phyloP scores from a whole-genome alignment of 2,113 vertebrate genomes.

The Porphyrio hochstetteri region DNA sequence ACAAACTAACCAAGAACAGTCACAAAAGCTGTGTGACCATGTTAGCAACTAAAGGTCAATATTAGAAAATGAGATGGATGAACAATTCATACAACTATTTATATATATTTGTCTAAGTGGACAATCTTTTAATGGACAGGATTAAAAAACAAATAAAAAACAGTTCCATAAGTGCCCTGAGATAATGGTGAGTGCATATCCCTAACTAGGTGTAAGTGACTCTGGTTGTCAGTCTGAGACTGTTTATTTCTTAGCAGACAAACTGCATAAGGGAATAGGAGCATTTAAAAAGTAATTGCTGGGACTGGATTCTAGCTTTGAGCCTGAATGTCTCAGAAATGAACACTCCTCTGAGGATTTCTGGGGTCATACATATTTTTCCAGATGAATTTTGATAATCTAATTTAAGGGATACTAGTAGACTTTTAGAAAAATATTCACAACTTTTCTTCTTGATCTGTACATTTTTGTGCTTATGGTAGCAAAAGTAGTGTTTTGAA shows the following conservation, averaged over 20 bases:
- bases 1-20: conserved; percentile 1
- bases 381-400: not conserved
- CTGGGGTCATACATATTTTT: not conserved
- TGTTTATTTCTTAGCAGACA: not conserved
- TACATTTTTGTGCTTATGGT: not conserved
- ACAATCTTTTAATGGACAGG: not conserved
- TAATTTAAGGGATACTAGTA: not conserved
- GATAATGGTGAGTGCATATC: not conserved
- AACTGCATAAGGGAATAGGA: not conserved
- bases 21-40: not conserved
- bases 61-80: not conserved
- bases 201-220: not conserved
- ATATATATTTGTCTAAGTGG: not conserved
- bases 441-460: not conserved
- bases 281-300: not conserved
- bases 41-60: not conserved
- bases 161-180: not conserved
- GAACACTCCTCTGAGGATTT: not conserved
- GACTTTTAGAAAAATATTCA: not conserved
- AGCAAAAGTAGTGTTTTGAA: not conserved
- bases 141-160: not conserved
- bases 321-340: not conserved
- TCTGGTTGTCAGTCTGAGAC: not conserved
- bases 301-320: not conserved
- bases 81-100: not conserved